Percentiles rank a stretch among this genome's conserved stretches.
Evolutionary conservation across 1,140 invertebrate species (phyloP).

Genomic region (Drosophila paulistorum): DNA sequence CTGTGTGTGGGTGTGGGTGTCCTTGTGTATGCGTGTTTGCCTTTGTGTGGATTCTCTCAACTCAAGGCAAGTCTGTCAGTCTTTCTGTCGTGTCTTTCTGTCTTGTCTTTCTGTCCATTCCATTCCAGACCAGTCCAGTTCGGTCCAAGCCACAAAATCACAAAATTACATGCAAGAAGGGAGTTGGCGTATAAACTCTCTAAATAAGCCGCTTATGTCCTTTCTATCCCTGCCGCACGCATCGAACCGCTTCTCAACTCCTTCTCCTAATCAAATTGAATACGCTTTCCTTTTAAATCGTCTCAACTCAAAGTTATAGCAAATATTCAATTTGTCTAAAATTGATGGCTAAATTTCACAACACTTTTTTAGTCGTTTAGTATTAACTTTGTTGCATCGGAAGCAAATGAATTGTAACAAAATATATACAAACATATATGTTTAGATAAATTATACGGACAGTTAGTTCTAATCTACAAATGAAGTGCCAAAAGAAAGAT

Average conservation of each 20-base stretch:
- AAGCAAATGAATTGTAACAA: too few species aligned
- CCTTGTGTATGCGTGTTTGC: slow-evolving; percentile 31
- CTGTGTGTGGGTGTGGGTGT: neutral
- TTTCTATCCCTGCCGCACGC: neutral
- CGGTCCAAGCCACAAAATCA: neutral
- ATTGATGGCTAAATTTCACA: too few species aligned
- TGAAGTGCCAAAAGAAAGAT: too few species aligned
- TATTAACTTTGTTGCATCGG: too few species aligned
- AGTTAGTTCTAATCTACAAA: too few species aligned
- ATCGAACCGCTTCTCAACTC: neutral
- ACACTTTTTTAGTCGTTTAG: too few species aligned
- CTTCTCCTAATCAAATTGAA: neutral
- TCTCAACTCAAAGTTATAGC: neutral
- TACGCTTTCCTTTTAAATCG: neutral
- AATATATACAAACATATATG: too few species aligned
- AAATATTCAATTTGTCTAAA: slow-evolving; percentile 1
- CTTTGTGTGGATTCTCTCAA: slow-evolving; percentile 27
- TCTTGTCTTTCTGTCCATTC: too few species aligned
- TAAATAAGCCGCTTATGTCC: slow-evolving; percentile 5
- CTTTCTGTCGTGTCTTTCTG: too few species aligned
- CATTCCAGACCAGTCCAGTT: too few species aligned
- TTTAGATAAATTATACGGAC: too few species aligned
- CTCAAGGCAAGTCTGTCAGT: neutral
- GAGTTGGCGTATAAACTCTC: slow-evolving; percentile 3
- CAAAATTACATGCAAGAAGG: slow-evolving; percentile 1